These are phyloP conservation scores for Nibea albiflora DNA, from an alignment of 2,113 vertebrate species.

Conservation along the genomic window DNA sequence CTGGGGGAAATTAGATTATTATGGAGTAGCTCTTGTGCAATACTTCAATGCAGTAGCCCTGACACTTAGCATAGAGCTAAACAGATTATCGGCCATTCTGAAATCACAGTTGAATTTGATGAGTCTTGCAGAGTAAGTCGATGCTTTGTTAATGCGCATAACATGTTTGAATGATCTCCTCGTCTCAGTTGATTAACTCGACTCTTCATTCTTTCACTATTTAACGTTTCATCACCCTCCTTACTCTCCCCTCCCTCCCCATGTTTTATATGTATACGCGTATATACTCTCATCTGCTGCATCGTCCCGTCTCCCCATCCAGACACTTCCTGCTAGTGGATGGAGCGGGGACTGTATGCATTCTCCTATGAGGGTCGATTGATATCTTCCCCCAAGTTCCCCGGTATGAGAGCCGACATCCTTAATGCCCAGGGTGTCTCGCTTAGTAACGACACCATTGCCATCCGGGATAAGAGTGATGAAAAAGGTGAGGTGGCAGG, in stretches of 20 bases:
- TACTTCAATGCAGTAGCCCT: slow-evolving; percentile 55
- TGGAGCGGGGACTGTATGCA: slow-evolving; percentile 91
- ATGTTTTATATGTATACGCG: not conserved
- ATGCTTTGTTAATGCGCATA: slow-evolving; percentile 43
- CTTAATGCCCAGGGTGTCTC: slow-evolving; percentile 91
- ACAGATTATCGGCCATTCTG: slow-evolving; percentile 67
- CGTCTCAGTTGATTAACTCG: slow-evolving; percentile 52
- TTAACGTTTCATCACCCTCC: slow-evolving; percentile 5
- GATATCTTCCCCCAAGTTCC: slow-evolving; percentile 92
- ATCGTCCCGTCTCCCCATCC: slow-evolving; percentile 23
- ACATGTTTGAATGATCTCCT: slow-evolving; percentile 49
- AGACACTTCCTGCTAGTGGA: slow-evolving; percentile 96
- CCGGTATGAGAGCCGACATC: slow-evolving; percentile 92
- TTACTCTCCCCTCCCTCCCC: not conserved
- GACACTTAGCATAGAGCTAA: slow-evolving; percentile 64
- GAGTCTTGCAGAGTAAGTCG: slow-evolving; percentile 54
- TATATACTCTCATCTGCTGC: not conserved
- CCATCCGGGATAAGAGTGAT: slow-evolving; percentile 91
- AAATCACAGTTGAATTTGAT: slow-evolving; percentile 56
- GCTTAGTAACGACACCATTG: slow-evolving; percentile 93
- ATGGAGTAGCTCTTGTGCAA: slow-evolving; percentile 77
- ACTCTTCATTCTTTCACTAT: slow-evolving; percentile 30
- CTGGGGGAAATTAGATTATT: slow-evolving; percentile 76
- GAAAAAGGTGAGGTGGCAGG: slow-evolving; percentile 86
- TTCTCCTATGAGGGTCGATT: slow-evolving; percentile 96